Evolutionary conservation across 2,888 invertebrate species (phyloP).

Genomic region (Drosophila atripex): DNA sequence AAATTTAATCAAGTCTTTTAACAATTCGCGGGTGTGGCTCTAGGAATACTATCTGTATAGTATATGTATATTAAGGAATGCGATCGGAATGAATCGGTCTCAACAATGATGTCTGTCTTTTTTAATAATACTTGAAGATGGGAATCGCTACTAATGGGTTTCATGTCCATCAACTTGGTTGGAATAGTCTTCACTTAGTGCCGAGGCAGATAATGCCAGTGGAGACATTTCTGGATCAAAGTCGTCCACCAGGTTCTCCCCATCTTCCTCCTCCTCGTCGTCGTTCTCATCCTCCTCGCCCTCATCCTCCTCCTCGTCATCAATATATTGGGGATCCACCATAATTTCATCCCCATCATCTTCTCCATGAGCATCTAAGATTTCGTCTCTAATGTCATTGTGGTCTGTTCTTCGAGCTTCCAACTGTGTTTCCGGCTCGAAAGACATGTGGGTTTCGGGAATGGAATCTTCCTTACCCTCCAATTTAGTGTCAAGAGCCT

Average conservation of each 20-base stretch:
- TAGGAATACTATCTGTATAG: constrained; percentile 66
- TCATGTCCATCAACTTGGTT: constrained; percentile 31
- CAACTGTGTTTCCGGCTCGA: constrained; percentile 20
- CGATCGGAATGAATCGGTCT: constrained; percentile 61
- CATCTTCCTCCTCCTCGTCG: constrained; percentile 11
- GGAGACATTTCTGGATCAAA: constrained; percentile 46
- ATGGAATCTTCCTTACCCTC: constrained; percentile 4
- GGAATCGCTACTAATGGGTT: constrained; percentile 36
- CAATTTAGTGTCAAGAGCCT: constrained; percentile 2
- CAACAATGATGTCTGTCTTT: constrained; percentile 48
- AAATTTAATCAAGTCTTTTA: constrained; percentile 80
- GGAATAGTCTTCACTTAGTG: constrained; percentile 49
- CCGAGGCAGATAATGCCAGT: constrained; percentile 27
- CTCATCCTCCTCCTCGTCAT: constrained; percentile 36
- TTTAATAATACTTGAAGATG: constrained; percentile 62
- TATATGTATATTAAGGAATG: constrained; percentile 63
- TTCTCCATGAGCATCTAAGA: neutral
- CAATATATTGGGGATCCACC: constrained; percentile 2
- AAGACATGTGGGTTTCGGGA: constrained; percentile 28
- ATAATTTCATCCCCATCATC: neutral
- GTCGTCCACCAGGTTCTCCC: constrained; percentile 23
- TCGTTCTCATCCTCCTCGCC: constrained; percentile 26
- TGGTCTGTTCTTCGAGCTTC: neutral
- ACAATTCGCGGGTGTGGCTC: constrained; percentile 72
- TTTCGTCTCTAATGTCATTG: neutral